These are phyloP conservation scores for Netelia virgata DNA, from an alignment of 2,888 invertebrate species.

Conservation along the genomic window DNA sequence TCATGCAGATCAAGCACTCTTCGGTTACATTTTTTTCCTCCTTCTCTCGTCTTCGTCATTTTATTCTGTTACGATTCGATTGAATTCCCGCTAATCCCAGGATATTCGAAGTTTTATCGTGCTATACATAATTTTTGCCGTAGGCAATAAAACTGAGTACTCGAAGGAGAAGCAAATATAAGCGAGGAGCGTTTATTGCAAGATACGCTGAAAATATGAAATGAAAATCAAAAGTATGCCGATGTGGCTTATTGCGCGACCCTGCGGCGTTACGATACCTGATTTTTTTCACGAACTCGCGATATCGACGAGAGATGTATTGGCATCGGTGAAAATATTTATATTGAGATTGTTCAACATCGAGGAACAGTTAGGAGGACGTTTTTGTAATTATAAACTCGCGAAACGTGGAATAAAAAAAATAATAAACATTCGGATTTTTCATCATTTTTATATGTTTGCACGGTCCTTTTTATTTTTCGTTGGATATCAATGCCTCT, in stretches of 20 bases:
- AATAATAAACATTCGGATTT: neutral
- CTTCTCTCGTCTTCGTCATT: neutral
- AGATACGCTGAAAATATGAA: too few species aligned
- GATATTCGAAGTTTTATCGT: neutral
- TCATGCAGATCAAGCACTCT: constrained; percentile 4
- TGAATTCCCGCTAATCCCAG: neutral
- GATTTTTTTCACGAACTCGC: neutral
- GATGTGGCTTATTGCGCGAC: neutral
- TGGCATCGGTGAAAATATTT: neutral
- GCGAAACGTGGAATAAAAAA: neutral
- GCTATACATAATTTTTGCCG: neutral
- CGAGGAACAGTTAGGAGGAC: neutral
- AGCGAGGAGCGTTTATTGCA: neutral
- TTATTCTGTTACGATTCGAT: neutral
- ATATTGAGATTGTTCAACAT: constrained; percentile 6
- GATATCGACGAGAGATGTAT: neutral
- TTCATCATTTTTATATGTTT: constrained; percentile 24
- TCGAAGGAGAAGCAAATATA: neutral
- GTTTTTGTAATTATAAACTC: constrained; percentile 24
- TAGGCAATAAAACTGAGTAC: neutral
- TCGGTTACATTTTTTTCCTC: constrained; percentile 3
- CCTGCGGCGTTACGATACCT: neutral
- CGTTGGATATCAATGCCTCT: constrained; percentile 53
- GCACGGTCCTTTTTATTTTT: constrained; percentile 38
- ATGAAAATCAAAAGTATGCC: neutral